A percentile compares a stretch with the other conserved stretches of the same genome.
Evolutionary conservation across 2,797 vertebrate genomes (phyloP).

Genomic region (Coregonus sp.): DNA sequence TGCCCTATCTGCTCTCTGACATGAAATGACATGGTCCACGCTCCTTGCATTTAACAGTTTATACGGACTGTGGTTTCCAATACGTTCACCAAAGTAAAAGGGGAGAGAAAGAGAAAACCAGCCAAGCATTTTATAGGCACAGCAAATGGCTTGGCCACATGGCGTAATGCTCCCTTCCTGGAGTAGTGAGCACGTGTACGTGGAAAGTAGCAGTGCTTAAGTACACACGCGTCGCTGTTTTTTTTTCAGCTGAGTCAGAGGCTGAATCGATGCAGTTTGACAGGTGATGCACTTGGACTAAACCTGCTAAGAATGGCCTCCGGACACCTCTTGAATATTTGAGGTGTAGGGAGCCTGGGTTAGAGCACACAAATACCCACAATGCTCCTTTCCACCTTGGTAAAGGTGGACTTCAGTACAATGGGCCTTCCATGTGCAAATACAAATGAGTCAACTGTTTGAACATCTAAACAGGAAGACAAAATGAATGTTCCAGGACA

Average conservation of each 20-base stretch:
- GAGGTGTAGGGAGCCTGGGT: conserved; percentile 13
- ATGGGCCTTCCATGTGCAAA: background rate
- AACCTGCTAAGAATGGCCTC: conserved; percentile 23
- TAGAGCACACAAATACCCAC: conserved; percentile 1
- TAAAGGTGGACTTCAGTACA: background rate
- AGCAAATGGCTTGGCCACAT: conserved; percentile 52
- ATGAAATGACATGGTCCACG: conserved; percentile 38
- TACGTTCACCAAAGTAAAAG: conserved; percentile 34
- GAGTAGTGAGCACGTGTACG: conserved; percentile 17
- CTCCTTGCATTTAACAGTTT: conserved; percentile 54
- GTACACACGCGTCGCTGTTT: conserved; percentile 25
- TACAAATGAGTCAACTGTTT: background rate
- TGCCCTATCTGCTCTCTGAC: conserved; percentile 48
- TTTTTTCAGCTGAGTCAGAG: conserved; percentile 50
- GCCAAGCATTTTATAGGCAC: conserved; percentile 49
- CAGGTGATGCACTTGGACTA: conserved; percentile 42
- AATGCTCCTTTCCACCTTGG: background rate
- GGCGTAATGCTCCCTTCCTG: conserved; percentile 9
- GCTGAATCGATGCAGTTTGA: conserved; percentile 50
- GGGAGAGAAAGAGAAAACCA: conserved; percentile 34
- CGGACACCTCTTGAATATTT: conserved; percentile 30
- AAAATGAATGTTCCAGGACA: background rate
- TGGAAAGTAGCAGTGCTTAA: conserved; percentile 40
- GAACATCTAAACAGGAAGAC: background rate
- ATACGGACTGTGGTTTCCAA: conserved; percentile 47